Base-by-base conservation (phyloP, 2,888 invertebrate species). In the Torymus aiolomorphi region DNA sequence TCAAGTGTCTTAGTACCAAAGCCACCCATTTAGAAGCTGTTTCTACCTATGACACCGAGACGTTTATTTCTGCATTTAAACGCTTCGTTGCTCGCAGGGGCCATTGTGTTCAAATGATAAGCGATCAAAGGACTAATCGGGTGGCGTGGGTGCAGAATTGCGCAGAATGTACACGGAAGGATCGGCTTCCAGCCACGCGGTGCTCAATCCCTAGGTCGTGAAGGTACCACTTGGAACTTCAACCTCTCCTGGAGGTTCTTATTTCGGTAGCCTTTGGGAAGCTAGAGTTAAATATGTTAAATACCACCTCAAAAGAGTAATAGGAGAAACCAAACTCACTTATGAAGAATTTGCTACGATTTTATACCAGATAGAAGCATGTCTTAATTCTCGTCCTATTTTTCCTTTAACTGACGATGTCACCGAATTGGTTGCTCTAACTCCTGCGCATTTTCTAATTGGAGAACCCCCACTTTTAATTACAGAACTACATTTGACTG, bases 1-100 rank as follows among this genome's bases (percentile, higher is more conserved):
- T 83, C 49, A 82, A 81, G 0, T 83, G 83, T 20, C 31, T 81
- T 52, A 13, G 76, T 0, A 83, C 81, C 0, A 81, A 80, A 2
- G 83, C 80, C 0, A 71, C 14, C 4, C 57, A 57, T 57, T 57
- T 57, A 16, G 57, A 57, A 14, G 57, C 14, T 14, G 57, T 57
- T 11, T 57, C 57, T 5, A 5, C 10, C 5, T 57, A 57, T 16
- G 57, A 57, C 14, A 14, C 57, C 14, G 10, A 16, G 5, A 11
- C 57, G 4, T 57, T 57, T 16, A 57, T 57, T 5, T 8, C 57
- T n/a, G 57, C 57, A 4, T 57, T 57, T 5, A 8, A 14, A 4
- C 5, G 57, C 5, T 57, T 57, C 16, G 16, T 57, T 16, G 5
- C 57, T 57, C 4, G 57, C 4, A 5, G 57, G 4, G 57, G 57